Percentiles rank a stretch among this genome's conserved stretches.
Conservation (phyloP, 2,888 invertebrate species). For the Clepsis dumicolana region DNA sequence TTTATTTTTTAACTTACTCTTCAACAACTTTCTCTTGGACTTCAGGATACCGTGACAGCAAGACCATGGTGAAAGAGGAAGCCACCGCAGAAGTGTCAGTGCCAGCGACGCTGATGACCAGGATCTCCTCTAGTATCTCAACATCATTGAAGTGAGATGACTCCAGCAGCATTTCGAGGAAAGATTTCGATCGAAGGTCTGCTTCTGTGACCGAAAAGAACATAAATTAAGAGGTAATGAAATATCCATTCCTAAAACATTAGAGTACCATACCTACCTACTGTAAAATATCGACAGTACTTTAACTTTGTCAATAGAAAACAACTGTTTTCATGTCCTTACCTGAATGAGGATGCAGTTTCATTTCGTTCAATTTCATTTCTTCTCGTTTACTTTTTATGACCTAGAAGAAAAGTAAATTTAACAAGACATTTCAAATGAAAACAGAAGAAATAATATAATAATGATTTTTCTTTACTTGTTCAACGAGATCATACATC, state of each 20-base stretch:
- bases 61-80: conserved; percentile 34
- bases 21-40: conserved; percentile 47
- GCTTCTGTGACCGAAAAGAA: not conserved
- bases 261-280: no score
- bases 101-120: conserved; percentile 44
- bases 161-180: conserved; percentile 43
- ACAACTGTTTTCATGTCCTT: not conserved
- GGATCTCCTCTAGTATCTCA: conserved; percentile 42
- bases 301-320: no score
- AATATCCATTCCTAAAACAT: no score
- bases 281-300: no score
- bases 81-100: conserved; percentile 45
- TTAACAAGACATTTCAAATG: not conserved
- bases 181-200: conserved; percentile 17
- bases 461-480: conserved; percentile 3
- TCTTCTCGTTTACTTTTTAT: conserved; percentile 24
- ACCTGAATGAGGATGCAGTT: conserved; percentile 6
- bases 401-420: conserved; percentile 30
- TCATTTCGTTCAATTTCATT: not conserved
- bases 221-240: no score
- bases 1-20: conserved; percentile 51
- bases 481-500: conserved; percentile 32
- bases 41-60: conserved; percentile 46
- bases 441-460: not conserved
- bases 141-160: conserved; percentile 25